Base-by-base conservation (phyloP, 2,797 vertebrate species). In the Zonotrichia albicollis region DNA sequence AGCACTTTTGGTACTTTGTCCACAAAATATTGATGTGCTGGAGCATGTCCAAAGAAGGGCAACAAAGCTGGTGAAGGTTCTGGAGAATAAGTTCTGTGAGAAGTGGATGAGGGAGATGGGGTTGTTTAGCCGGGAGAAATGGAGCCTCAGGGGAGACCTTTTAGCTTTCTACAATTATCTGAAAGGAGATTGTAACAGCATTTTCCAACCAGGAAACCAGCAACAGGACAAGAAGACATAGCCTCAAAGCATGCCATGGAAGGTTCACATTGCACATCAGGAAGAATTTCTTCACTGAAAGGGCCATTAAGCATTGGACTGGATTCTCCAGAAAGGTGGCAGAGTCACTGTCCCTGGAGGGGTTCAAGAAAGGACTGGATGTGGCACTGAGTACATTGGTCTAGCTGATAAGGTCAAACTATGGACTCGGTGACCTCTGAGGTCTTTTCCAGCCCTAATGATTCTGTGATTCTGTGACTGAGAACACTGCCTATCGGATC, bases 341-440 rank as follows among this genome's bases (percentile, higher is more conserved):
- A 27, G 11, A 36, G 26, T 75, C 32, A 43, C 34, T 5, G 2
- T 20, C 19, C 19, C 42, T 55, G 18, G 22, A 42, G 30, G 32
- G 20, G 32, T n/a, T 72, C 43, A 65, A 48, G 25, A 45, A 73
- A 66, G 0, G 1, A 32, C 25, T 23, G 86, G n/a, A 48, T 40
- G 32, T 43, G 62, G 48, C 15, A 36, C 30, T 36, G 21, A 67
- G 30, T 36, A 13, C 19, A 19, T 4, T 32, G 11, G 26, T 55
- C 22, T 68, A 12, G 4, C 4, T 62, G 42, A 48, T 9, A 68
- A 50, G 19, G 13, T 36, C 40, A 46, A 32, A 55, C 10, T 13
- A 26, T 46, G n/a, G 42, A 66, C 51, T 45, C 0, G 0, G 4
- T 55, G 13, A 38, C 22, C 42, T 38, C 0, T 1, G 11, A 66